Evolutionary conservation across 2,113 vertebrate species (phyloP).

Genomic region (Micronycteris hirsuta): DNA sequence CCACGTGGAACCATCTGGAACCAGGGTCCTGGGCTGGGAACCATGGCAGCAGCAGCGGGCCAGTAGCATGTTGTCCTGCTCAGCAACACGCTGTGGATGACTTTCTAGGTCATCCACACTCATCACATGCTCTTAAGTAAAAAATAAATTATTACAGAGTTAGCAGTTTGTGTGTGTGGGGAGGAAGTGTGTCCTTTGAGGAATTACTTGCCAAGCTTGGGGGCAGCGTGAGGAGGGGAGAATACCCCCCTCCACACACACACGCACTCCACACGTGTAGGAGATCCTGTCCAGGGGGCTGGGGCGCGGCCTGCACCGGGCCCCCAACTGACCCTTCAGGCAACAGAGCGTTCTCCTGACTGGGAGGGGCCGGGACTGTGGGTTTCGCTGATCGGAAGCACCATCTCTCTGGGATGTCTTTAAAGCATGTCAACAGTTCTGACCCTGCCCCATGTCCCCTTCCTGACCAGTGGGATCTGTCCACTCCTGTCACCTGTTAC

Average conservation of each 20-base stretch:
- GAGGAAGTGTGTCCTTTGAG: neutral
- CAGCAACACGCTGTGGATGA: rapidly evolving
- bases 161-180: neutral
- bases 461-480: neutral
- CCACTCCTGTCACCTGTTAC: neutral
- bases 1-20: neutral
- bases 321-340: neutral
- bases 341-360: neutral
- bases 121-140: neutral
- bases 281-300: neutral
- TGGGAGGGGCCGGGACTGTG: neutral
- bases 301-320: neutral
- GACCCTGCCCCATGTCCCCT: neutral
- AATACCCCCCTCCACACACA: rapidly evolving
- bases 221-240: neutral
- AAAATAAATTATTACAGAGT: neutral
- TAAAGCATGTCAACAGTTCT: neutral
- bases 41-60: rapidly evolving
- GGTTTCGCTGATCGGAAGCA: neutral
- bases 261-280: rapidly evolving
- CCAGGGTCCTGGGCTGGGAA: rapidly evolving
- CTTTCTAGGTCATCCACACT: neutral
- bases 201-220: neutral
- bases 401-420: neutral
- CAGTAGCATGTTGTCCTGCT: neutral